Conservation (phyloP, 1,140 invertebrate species). For the Drosophila bocki region DNA sequence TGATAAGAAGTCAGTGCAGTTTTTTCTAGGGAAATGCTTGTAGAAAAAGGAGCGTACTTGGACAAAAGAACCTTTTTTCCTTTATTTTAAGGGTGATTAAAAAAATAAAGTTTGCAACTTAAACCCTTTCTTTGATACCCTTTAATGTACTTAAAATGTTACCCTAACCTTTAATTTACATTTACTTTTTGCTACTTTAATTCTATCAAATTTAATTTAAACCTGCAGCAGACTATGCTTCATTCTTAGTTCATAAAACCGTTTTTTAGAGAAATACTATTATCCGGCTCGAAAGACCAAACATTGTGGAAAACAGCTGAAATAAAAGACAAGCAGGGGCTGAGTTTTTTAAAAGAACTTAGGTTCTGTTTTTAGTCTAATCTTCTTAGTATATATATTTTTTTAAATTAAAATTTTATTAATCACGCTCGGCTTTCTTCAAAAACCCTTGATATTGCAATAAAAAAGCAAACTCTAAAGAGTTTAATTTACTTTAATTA, state of each 20-base stretch:
- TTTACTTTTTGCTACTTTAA: too few species aligned
- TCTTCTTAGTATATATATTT: background rate
- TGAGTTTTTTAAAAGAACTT: background rate
- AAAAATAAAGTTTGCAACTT: background rate
- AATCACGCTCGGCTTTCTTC: background rate
- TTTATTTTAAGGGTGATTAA: background rate
- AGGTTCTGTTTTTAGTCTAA: background rate
- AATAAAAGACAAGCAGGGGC: too few species aligned
- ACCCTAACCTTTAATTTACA: background rate
- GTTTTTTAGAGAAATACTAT: background rate
- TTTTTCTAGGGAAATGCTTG: background rate
- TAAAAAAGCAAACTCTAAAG: background rate
- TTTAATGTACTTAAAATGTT: too few species aligned
- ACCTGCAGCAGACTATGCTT: background rate
- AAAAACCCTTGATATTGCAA: background rate
- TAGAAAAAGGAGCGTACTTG: background rate
- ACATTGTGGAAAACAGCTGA: background rate
- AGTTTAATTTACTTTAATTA: slow-evolving; percentile 5
- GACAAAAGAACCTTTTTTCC: background rate
- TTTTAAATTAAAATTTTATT: background rate
- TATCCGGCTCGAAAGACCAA: background rate
- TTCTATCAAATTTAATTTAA: background rate
- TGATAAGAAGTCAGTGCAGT: slow-evolving; percentile 7
- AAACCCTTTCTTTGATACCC: background rate
- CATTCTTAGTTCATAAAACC: background rate